Percentiles rank a stretch among this genome's conserved stretches.
These are phyloP conservation scores for Drosophila nikananu DNA, from an alignment of 1,140 invertebrate species.

Conservation along the genomic window DNA sequence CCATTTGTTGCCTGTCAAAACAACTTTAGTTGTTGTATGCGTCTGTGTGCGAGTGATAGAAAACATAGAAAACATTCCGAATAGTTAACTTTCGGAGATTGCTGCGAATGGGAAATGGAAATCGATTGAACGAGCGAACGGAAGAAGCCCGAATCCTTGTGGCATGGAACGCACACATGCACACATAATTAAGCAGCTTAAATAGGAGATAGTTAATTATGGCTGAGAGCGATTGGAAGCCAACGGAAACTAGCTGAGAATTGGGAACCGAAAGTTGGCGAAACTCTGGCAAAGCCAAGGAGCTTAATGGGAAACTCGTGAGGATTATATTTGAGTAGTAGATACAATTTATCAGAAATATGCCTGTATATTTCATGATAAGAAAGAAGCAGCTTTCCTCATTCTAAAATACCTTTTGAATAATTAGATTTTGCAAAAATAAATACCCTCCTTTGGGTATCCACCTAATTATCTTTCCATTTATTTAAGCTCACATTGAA, in stretches of 20 bases:
- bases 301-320: not conserved
- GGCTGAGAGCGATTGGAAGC: conserved; percentile 4
- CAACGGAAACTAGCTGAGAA: not conserved
- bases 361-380: not conserved
- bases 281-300: not conserved
- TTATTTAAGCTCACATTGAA: not conserved
- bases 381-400: not conserved
- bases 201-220: conserved; percentile 34
- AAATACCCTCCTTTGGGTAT: not conserved
- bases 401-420: not conserved
- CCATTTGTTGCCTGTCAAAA: conserved; percentile 51
- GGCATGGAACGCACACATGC: conserved; percentile 9
- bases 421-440: not conserved
- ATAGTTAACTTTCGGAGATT: conserved; percentile 37
- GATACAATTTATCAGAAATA: not conserved
- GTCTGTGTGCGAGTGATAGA: conserved; percentile 1
- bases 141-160: not conserved
- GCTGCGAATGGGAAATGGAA: conserved; percentile 24
- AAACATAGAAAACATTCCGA: conserved; percentile 39
- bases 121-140: conserved; percentile 23
- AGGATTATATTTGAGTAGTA: not conserved
- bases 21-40: conserved; percentile 38
- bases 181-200: conserved; percentile 38
- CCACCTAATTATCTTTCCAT: not conserved
- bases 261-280: not conserved